Conservation (phyloP, 1,140 invertebrate species). For the Drusus annulatus region DNA sequence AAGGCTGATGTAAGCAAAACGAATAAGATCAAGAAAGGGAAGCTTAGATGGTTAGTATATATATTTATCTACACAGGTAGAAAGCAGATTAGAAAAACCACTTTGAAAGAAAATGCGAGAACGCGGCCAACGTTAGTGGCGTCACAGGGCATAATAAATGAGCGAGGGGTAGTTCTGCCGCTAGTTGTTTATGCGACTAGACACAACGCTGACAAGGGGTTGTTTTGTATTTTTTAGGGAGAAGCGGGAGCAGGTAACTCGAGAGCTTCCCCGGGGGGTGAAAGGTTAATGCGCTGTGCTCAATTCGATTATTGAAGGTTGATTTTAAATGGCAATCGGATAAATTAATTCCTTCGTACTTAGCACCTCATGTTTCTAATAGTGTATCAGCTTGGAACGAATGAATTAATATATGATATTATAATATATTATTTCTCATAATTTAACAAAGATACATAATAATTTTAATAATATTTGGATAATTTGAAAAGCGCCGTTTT, state of each 20-base stretch:
- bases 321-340: background rate
- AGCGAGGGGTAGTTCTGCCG: constrained; percentile 4
- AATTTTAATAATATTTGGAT: too few species aligned
- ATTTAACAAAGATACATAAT: too few species aligned
- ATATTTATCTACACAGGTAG: background rate
- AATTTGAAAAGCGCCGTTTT: too few species aligned
- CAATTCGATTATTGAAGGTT: constrained; percentile 26
- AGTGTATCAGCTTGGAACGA: too few species aligned
- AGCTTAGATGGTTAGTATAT: too few species aligned
- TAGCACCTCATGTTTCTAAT: too few species aligned
- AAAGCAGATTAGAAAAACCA: background rate
- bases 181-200: constrained; percentile 18
- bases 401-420: too few species aligned
- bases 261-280: background rate
- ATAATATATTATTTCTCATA: too few species aligned
- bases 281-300: constrained; percentile 24
- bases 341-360: background rate
- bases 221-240: constrained; percentile 19
- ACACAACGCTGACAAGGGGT: background rate
- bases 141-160: constrained; percentile 28
- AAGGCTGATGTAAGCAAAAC: too few species aligned
- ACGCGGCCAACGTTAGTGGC: background rate
- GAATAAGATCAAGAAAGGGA: too few species aligned
- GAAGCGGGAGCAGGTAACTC: background rate
- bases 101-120: constrained; percentile 9